Base-by-base conservation (phyloP, 2,888 invertebrate genomes). In the Prosopocoilus inquinatus region DNA sequence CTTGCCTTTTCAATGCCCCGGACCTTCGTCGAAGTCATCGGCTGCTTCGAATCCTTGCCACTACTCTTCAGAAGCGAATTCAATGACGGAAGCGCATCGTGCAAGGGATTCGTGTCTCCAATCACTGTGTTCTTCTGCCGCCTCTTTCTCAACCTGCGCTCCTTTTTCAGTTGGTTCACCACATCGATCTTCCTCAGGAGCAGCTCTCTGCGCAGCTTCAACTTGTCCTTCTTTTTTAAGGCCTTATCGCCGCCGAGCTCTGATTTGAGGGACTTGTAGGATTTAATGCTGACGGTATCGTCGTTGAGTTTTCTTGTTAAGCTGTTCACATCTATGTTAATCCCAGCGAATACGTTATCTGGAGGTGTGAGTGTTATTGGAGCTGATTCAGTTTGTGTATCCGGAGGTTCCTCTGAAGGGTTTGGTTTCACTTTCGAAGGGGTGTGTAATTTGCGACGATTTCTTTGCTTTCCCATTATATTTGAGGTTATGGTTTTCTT, bases 61-160 rank as follows among this genome's bases (percentile, higher is more conserved):
- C 3, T 28, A 9, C 13, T 41, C 36, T 50, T 57, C 28, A 71
- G 47, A 32, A 74, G 62, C 28, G 68, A 65, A 52, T 73, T 71
- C 38, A 75, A 62, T 5, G 71, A 71, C 4, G 74, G 74, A 39
- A 75, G 65, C 3, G 73, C 71, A 65, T 74, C 75, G 47, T 60
- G 67, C 32, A 75, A 60, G 9, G 71, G 66, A 57, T 72, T 70
- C 28, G 69, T 67, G 57, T 73, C 73, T 16, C 72, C 72, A 36
- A 70, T 67, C 47, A 73, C 58, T 1, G 66, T 59, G 28, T 61
- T 67, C 8, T 65, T 56, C 33, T 53, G 48, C 9, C 56, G 15
- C 48, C 73, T 74, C 9, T 68, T 63, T 16, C 68, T 64, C 8
- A 64, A 5, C 58, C 70, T 70, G 5, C 58, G 48, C 50, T 72